A percentile compares a stretch with the other conserved stretches of the same genome.
Evolutionary conservation across 1,140 invertebrate genomes (phyloP).

Genomic region (Rhynchophorus ferrugineus): DNA sequence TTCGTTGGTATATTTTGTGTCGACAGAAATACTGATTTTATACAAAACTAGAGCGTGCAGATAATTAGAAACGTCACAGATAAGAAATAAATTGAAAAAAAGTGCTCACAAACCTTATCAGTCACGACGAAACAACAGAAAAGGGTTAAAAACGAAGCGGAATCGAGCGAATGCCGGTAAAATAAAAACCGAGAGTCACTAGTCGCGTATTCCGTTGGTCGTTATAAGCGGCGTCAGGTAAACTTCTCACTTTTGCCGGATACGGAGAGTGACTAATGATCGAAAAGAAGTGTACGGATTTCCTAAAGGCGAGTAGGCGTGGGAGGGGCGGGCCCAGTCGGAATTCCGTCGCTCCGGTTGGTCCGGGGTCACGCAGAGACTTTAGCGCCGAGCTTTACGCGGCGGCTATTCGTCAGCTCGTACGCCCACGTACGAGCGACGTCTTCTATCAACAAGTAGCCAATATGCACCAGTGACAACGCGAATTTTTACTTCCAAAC

Average conservation of each 20-base stretch:
- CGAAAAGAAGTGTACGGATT: constrained; percentile 22
- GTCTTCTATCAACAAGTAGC: constrained; percentile 40
- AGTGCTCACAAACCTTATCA: constrained; percentile 11
- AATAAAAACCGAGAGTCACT: not conserved
- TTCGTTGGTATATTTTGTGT: no score
- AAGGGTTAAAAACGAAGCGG: constrained; percentile 36
- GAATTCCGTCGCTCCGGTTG: constrained; percentile 30
- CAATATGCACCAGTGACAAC: constrained; percentile 36
- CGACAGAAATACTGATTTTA: no score
- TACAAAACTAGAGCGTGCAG: no score
- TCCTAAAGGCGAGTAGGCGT: constrained; percentile 22
- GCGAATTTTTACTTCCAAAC: constrained; percentile 10
- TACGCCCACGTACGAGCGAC: constrained; percentile 18
- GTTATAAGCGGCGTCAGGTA: not conserved
- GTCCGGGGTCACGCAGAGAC: constrained; percentile 32
- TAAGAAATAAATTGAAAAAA: not conserved
- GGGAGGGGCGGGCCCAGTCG: constrained; percentile 23
- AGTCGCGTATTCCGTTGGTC: constrained; percentile 3
- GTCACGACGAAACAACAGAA: constrained; percentile 25
- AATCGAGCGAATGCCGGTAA: not conserved
- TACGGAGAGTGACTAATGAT: constrained; percentile 35
- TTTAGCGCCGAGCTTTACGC: constrained; percentile 23
- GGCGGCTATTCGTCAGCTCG: constrained; percentile 29
- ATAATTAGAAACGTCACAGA: not conserved
- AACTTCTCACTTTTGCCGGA: constrained; percentile 17